Base-by-base conservation (phyloP, 2,113 vertebrate species). In the Coregonus clupeaformis region DNA sequence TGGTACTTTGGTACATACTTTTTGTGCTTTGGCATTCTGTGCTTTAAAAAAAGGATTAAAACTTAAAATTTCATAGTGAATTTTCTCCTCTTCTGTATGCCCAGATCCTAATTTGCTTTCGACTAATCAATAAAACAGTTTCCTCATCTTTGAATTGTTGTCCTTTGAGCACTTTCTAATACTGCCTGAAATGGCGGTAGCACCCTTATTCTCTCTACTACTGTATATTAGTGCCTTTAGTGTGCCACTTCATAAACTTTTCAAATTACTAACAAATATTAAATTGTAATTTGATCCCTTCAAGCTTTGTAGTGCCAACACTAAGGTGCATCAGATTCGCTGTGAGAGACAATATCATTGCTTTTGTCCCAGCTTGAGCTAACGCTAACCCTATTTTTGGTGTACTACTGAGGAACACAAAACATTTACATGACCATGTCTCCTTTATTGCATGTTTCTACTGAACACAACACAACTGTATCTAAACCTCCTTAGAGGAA, bases 1-100 rank as follows among this genome's bases (percentile, higher is more conserved):
- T 84, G 80, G 81, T n/a, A n/a, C n/a, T n/a, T n/a, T n/a, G n/a
- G n/a, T 77, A 82, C 83, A 82, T 87, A 85, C 87, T 89, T 87
- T 78, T 82, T 86, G 89, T 90, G 86, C 86, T 89, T 87, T 80
- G 84, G 77, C 86, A 85, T 87, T 86, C 80, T 89, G 88, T 89
- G 85, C 82, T 90, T 81, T 42, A 42, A 42, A 42, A 42, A 42
- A 42, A 9, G 36, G 9, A 7, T 68, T 78, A 27, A 47, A 29
- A 2, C 11, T 11, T 16, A 71, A 66, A 1, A 32, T 32, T 85
- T 81, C 73, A 85, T 82, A 77, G 83, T 86, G 76, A 82, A 81
- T 80, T 62, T n/a, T 82, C 77, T 29, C 74, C 80, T 36, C 9
- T 42, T 42, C 36, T 89, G 81, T 89, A 86, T 82, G 85, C 89